Base-by-base conservation (phyloP, 2,797 vertebrate genomes). In the Remorina albescens region DNA sequence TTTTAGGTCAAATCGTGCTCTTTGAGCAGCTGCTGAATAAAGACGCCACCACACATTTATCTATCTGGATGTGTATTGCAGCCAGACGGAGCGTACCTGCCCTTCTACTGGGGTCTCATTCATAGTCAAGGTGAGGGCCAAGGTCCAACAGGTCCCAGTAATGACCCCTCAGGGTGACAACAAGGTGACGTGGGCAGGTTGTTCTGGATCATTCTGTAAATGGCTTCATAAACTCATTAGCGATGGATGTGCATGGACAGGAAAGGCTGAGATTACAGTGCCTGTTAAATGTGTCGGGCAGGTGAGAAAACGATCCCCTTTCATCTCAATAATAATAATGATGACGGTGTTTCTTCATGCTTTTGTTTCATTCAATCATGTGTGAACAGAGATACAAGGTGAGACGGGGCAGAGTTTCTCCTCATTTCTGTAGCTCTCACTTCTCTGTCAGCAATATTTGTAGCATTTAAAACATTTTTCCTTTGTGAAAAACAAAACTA, bases 151-250 rank as follows among this genome's bases (percentile, higher is more conserved):
- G 75, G 58, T 28, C 63, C 71, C 70, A 49, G 71, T 82, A 85
- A 87, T 82, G 81, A 78, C 58, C 76, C 72, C 78, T 76, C 44
- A 12, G 6, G 71, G 21, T n/a, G n/a, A n/a, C n/a, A 73, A 75
- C 82, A 30, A 71, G 76, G 77, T 44, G 49, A 69, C 77, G 51
- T 64, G 56, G 63, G 81, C 76, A 57, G 69, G 71, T 64, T 58
- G 59, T 76, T 74, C 67, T 37, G 63, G 62, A 47, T 80, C 62
- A 62, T 81, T 80, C 64, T 74, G 84, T 36, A 47, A 89, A 86
- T 9, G 71, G 83, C 86, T 89, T 89, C 77, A 89, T 90, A 86
- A 91, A 92, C 39, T 87, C 90, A 92, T 92, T 91, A 90, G 86
- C 28, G 56, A 67, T 80, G 83, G 78, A 82, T 79, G 90, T 74